phyloP scores from a whole-genome alignment of 2,888 invertebrate species.

The Clistopyga incitator region DNA sequence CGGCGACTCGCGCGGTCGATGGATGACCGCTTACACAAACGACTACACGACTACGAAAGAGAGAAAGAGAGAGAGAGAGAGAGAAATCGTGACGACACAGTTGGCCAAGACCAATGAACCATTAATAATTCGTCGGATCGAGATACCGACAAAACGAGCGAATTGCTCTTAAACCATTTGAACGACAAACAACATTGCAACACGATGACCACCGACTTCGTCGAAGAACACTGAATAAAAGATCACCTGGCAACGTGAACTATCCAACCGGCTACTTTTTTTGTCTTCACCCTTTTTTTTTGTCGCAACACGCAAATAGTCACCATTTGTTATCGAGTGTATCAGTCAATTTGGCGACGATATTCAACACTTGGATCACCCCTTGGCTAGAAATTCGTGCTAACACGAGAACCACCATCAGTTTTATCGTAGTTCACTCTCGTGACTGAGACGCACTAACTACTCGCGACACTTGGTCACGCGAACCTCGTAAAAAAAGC shows the following conservation, averaged over 20 bases:
- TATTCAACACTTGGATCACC: conserved; percentile 28
- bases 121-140: conserved; percentile 55
- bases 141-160: conserved; percentile 22
- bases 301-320: conserved; percentile 18
- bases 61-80: background rate
- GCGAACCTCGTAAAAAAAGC: conserved; percentile 34
- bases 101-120: conserved; percentile 61
- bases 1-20: conserved; percentile 61
- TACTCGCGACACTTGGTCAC: conserved; percentile 49
- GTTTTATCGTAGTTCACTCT: conserved; percentile 55
- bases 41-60: background rate
- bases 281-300: background rate
- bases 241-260: conserved; percentile 31
- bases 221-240: conserved; percentile 40
- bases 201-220: conserved; percentile 10
- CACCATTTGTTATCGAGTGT: conserved; percentile 28
- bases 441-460: conserved; percentile 50
- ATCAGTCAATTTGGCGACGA: conserved; percentile 48
- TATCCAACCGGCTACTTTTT: background rate
- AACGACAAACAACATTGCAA: conserved; percentile 25
- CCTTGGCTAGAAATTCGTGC: conserved; percentile 18
- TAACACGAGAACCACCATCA: conserved; percentile 40
- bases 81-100: conserved; percentile 41
- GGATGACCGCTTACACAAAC: conserved; percentile 31
- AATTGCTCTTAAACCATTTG: conserved; percentile 8